Percentiles rank a stretch among this genome's conserved stretches.
Evolutionary conservation across 2,797 vertebrate species (phyloP).

Genomic region (Gallinago nigripennis): DNA sequence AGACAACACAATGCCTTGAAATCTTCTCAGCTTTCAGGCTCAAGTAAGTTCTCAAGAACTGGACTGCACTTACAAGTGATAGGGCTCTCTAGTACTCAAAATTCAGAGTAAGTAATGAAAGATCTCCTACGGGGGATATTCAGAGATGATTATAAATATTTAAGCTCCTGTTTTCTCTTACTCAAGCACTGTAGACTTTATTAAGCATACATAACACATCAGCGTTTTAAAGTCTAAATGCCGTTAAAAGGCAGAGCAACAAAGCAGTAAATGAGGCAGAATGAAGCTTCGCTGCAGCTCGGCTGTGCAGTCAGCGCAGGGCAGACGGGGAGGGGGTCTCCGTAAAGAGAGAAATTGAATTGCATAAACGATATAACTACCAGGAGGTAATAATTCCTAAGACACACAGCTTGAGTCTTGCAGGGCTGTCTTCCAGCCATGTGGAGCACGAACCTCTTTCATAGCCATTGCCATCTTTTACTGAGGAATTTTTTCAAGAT

Average conservation of each 20-base stretch:
- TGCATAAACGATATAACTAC: background rate
- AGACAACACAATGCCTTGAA: background rate
- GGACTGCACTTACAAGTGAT: background rate
- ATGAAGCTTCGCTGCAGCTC: background rate
- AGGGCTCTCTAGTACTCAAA: background rate
- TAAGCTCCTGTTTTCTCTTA: background rate
- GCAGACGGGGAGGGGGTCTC: background rate
- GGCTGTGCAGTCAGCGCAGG: background rate
- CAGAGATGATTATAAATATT: constrained; percentile 30
- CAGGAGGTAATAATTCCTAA: background rate
- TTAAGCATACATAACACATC: background rate
- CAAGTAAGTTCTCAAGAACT: background rate
- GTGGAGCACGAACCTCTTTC: background rate
- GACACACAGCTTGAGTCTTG: rapidly evolving
- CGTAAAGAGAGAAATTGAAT: background rate
- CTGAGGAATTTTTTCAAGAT: background rate
- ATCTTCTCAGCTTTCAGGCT: background rate
- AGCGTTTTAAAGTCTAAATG: background rate
- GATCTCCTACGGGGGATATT: background rate
- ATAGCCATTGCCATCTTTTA: background rate
- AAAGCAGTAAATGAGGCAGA: constrained; percentile 20
- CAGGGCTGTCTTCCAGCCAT: background rate
- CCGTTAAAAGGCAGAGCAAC: background rate
- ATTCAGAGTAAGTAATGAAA: background rate
- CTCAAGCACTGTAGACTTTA: background rate